phyloP scores from a whole-genome alignment of 2,113 vertebrate genomes.

The Greenwoodochromis staneri region DNA sequence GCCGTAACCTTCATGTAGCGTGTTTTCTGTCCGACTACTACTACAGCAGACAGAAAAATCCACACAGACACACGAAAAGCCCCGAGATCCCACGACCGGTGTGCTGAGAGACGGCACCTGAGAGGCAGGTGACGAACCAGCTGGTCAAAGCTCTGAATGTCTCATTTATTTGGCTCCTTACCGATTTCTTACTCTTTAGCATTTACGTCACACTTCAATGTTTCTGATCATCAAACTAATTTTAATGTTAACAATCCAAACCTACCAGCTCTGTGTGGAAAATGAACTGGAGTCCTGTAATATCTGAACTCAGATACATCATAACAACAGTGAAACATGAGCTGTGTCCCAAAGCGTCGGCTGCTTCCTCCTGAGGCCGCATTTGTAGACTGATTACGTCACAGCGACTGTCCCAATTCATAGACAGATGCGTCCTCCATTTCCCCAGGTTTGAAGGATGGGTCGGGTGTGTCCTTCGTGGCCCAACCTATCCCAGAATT shows the following conservation, averaged over 20 bases:
- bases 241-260: background rate
- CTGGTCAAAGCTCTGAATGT: background rate
- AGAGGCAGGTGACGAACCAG: background rate
- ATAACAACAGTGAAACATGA: background rate
- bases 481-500: background rate
- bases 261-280: background rate
- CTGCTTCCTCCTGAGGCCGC: background rate
- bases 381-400: accelerated
- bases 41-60: background rate
- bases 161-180: background rate
- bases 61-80: background rate
- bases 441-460: background rate
- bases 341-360: background rate
- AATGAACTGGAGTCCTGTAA: background rate
- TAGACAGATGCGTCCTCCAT: background rate
- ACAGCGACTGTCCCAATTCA: background rate
- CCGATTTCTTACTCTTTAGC: background rate
- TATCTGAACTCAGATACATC: background rate
- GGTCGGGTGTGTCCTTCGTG: background rate
- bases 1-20: background rate
- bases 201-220: background rate
- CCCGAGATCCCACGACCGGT: background rate
- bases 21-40: background rate
- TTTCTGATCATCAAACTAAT: background rate
- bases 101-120: background rate